Percentiles rank a stretch among this genome's conserved stretches.
Conservation (phyloP, 2,888 invertebrate genomes). For the Hirtodrosophila histrioides region DNA sequence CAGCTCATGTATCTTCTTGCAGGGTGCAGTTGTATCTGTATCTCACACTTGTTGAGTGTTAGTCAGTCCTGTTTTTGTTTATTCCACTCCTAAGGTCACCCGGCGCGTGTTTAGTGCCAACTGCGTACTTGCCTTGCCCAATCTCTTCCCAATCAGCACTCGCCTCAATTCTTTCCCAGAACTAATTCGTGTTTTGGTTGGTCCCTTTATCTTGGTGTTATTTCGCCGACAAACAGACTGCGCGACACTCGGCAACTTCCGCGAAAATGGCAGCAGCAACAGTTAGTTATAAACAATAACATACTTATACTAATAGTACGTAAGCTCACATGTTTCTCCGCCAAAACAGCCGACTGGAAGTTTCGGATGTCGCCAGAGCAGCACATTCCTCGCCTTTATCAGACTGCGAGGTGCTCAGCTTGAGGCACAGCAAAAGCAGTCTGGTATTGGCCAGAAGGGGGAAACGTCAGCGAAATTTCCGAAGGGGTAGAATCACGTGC, state of each 20-base stretch:
- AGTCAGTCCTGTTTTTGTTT: background rate
- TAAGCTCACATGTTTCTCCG: slow-evolving; percentile 12
- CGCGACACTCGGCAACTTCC: slow-evolving; percentile 50
- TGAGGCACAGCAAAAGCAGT: background rate
- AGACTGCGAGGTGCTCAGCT: slow-evolving; percentile 61
- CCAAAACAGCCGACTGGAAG: slow-evolving; percentile 30
- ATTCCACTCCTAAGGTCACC: background rate
- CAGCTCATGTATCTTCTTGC: too few relatives aligned
- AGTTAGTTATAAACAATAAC: slow-evolving; percentile 55
- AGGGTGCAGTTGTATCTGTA: background rate
- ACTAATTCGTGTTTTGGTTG: too few relatives aligned
- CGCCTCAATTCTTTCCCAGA: slow-evolving; percentile 16
- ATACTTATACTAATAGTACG: slow-evolving; percentile 19
- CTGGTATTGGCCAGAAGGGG: slow-evolving; percentile 13
- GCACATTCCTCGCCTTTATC: slow-evolving; percentile 48
- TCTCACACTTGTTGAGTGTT: slow-evolving; percentile 6
- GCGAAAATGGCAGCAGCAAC: slow-evolving; percentile 32
- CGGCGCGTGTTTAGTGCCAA: slow-evolving; percentile 34
- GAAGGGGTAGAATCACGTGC: slow-evolving; percentile 57
- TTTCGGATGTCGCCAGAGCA: slow-evolving; percentile 57
- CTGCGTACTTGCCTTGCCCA: slow-evolving; percentile 58
- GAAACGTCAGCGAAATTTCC: slow-evolving; percentile 36
- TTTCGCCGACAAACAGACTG: slow-evolving; percentile 20
- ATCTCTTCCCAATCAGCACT: slow-evolving; percentile 46
- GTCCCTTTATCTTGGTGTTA: slow-evolving; percentile 47